Conservation (phyloP, 2,113 vertebrate genomes). For the Potamarius usumacintae region DNA sequence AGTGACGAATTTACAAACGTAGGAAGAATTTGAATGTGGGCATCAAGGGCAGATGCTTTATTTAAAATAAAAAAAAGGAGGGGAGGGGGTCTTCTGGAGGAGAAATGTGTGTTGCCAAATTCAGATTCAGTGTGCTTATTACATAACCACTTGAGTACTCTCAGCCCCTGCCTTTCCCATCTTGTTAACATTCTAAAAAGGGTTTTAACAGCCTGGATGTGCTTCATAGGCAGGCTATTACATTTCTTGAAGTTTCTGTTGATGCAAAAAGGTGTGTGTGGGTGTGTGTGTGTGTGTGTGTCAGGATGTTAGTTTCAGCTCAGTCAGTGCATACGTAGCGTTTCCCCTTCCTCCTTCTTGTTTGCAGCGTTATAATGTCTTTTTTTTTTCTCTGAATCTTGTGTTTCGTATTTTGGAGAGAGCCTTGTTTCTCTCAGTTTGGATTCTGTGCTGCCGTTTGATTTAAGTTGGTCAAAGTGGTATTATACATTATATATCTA, state of each 20-base stretch:
- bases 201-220: constrained; percentile 35
- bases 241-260: constrained; percentile 64
- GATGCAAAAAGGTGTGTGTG: constrained; percentile 11
- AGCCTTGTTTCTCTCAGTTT: not conserved
- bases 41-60: not conserved
- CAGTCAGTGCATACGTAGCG: not conserved
- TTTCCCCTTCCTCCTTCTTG: constrained; percentile 62
- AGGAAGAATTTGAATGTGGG: not conserved
- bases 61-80: not conserved
- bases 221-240: constrained; percentile 52
- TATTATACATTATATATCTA: not conserved
- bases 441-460: not conserved
- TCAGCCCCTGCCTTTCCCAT: constrained; percentile 31
- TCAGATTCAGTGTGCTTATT: not conserved
- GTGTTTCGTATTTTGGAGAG: not conserved
- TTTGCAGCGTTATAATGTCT: constrained; percentile 49
- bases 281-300: not conserved
- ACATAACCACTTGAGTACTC: constrained; percentile 14
- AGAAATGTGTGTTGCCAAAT: not conserved
- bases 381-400: constrained; percentile 2
- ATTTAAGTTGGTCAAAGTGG: not conserved
- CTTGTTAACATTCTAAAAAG: constrained; percentile 59
- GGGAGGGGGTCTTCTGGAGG: not conserved
- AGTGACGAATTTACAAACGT: not conserved
- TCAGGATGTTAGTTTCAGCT: not conserved